Percentiles rank a stretch among this genome's conserved stretches.
Evolutionary conservation across 2,888 invertebrate genomes (phyloP).

Genomic region (Agonopterix arenella): DNA sequence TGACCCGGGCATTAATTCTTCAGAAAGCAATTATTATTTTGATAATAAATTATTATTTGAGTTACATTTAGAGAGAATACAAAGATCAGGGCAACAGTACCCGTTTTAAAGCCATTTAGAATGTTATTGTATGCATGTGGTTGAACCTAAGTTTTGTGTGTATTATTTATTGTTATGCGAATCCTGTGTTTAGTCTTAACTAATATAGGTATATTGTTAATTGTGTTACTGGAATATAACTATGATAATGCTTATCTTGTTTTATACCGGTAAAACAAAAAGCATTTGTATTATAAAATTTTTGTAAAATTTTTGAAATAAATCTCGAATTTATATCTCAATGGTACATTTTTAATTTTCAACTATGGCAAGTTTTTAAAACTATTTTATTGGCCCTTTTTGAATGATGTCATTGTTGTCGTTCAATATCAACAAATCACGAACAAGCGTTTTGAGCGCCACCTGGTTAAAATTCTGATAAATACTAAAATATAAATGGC

Average conservation of each 20-base stretch:
- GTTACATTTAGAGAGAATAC: conserved; percentile 87
- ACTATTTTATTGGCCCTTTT: conserved; percentile 6
- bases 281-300: too few species aligned
- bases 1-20: conserved; percentile 85
- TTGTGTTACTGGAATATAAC: too few species aligned
- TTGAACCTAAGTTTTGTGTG: conserved; percentile 33
- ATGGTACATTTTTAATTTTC: too few species aligned
- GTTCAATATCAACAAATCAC: conserved; percentile 34
- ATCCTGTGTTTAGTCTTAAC: conserved; percentile 28
- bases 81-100: conserved; percentile 77
- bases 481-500: conserved; percentile 54
- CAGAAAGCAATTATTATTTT: conserved; percentile 91
- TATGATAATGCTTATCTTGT: too few species aligned
- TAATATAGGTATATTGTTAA: neutral
- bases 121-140: conserved; percentile 13
- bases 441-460: conserved; percentile 36
- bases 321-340: too few species aligned
- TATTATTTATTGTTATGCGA: conserved; percentile 34
- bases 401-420: neutral
- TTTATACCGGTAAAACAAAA: too few species aligned
- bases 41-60: conserved; percentile 92
- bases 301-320: too few species aligned
- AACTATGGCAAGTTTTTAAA: conserved; percentile 9
- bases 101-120: conserved; percentile 45
- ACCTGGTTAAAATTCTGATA: conserved; percentile 39